A percentile compares a stretch with the other conserved stretches of the same genome.
These are phyloP conservation scores for Acleris holmiana DNA, from an alignment of 2,888 invertebrate species.

Conservation along the genomic window DNA sequence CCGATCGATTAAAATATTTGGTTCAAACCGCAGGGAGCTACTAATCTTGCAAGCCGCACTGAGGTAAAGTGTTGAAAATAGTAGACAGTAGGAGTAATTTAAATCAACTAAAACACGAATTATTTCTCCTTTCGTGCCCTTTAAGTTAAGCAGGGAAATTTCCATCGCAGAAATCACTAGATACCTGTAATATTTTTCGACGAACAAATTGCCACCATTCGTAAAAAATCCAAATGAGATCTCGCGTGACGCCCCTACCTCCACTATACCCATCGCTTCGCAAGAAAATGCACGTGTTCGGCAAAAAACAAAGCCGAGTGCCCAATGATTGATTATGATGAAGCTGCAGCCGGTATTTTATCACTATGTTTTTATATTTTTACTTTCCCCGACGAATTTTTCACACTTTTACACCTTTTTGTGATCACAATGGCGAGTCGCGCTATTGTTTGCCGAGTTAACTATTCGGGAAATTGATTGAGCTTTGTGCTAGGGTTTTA, in stretches of 20 bases:
- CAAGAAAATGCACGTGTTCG: conserved; percentile 25
- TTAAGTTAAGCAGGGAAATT: no score
- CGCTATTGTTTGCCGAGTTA: conserved; percentile 10
- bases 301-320: conserved; percentile 18
- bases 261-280: not conserved
- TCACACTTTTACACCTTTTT: conserved; percentile 23
- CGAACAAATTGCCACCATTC: no score
- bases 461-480: conserved; percentile 7
- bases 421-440: conserved; percentile 16
- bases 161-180: no score
- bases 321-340: conserved; percentile 58
- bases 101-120: no score
- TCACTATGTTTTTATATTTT: conserved; percentile 30
- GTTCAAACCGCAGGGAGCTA: no score
- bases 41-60: no score
- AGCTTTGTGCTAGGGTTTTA: not conserved
- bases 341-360: conserved; percentile 36
- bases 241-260: not conserved
- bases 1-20: no score
- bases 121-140: no score
- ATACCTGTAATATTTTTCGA: no score
- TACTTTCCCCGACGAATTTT: conserved; percentile 25
- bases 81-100: no score
- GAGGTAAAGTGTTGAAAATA: no score
- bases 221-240: conserved; percentile 4